Base-by-base conservation (phyloP, 2,113 vertebrate species). In the Mastomys coucha region DNA sequence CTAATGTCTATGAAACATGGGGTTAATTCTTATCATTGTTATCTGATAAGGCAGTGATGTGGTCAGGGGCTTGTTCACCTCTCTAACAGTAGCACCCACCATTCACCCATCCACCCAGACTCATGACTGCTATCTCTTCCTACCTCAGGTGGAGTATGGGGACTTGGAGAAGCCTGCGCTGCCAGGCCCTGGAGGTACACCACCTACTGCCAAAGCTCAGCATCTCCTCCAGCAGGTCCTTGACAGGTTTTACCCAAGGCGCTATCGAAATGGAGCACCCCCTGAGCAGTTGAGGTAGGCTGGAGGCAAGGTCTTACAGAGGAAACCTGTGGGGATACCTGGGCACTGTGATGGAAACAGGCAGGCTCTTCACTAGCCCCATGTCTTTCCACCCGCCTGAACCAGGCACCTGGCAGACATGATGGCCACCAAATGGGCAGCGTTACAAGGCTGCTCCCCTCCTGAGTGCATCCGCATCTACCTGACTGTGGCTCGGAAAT, bases 221-320 rank as follows among this genome's bases (percentile, higher is more conserved):
- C 99, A 99, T 97, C 99, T 98, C 28, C 97, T 99, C 76, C 99
- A 99, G 93, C 99, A 99, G 98, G 99, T 99, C 97, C 97, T 99
- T 94, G 99, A 99, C 93, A 99, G 98, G 96, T 99, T 99, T 97
- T 99, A 99, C 97, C 99, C 99, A 0, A 99, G 99, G 97, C 99
- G 99, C 96, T 99, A 99, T 67, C 99, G 99, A 96, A 98, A 98
- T 5, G 98, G 98, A 60, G 98, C 98, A 4, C 98, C 99, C 63
- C 99, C 99, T 58, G 99, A 99, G 65, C 99, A 99, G 51, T 98
- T 99, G 96, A 99, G 99, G 99, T 99, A 99, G 99, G 99, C 99
- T 98, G 97, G 94, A 96, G 80, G 7, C 73, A 45, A 53, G 53
- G 76, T 42, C 51, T 95, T 12, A n/a, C 2, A 28, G 69, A 42